Evolutionary conservation across 2,113 vertebrate genomes (phyloP), one percentile per base, ranked within the genome.

Genomic region (Grammomys surdaster): DNA sequence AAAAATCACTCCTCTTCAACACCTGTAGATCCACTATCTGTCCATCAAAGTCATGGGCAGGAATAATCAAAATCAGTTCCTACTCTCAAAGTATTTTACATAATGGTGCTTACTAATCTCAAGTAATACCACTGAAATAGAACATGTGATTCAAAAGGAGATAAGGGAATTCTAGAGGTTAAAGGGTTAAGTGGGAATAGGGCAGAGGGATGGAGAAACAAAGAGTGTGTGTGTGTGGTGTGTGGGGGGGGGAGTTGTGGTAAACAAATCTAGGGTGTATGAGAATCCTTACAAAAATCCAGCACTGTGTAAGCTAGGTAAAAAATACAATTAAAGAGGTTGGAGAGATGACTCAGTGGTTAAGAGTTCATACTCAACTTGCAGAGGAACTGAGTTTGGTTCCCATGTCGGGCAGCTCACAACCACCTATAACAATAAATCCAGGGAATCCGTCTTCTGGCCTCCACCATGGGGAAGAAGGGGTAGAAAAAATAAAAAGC

Each of bases 41-140:
- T 6, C 20, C 17, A 95, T 43, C 36, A 96, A 90, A 54, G 65
- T 36, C 89, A n/a, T 11, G 91, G 26, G 54, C n/a, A 94, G 43
- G 19, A 88, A 87, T 87, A 88, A 87, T 87, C 28, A 91, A 43
- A 97, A 80, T 65, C 33, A 95, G 93, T 81, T 94, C 40, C 84
- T 43, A 78, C 58, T 81, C 97, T 10, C 76, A 60, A 96, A 93
- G 80, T n/a, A 75, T n/a, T 94, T 92, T 60, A 88, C 28, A 67
- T 22, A 89, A 94, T 54, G 1, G 3, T 67, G 93, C 90, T 85
- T 80, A 33, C 56, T 67, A 69, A 69, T 48, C 43, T 33, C 28
- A 48, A 86, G 63, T 69, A 19, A 51, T 48, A 20, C 28, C 43
- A 51, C 17, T 86, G 43, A 43, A 67, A 60, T 33, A 48, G 28